Evolutionary conservation across 2,797 vertebrate species (phyloP), one percentile per base, ranked within the genome.

Genomic region (Anomalospiza imberbis): DNA sequence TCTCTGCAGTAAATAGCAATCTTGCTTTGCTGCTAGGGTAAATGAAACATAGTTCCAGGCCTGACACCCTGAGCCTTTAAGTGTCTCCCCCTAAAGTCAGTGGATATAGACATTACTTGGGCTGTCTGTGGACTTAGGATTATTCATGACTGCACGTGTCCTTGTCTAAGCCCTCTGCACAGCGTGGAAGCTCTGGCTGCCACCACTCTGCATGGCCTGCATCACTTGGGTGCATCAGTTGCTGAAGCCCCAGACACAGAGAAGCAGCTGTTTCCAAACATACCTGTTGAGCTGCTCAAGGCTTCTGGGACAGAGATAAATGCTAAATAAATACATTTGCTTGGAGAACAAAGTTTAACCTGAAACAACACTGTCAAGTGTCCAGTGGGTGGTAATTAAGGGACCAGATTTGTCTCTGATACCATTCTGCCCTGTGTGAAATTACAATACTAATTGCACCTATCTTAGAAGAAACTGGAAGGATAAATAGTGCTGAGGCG

Each of bases 1-100:
- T 91, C 75, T 79, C 62, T 87, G 88, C 91, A 57, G 44, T 91
- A 94, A 91, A 94, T 58, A 75, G 42, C 24, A n/a, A 14, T 32
- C 47, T 78, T 48, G 22, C 45, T 78, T 81, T 94, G 76, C 82
- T 93, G 42, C 58, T 75, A 6, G 57, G 88, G 50, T 84, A 93
- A 72, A 81, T 44, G 38, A 61, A 93, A 38, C 44, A 47, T 12
- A 1, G 10, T 57, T 92, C 77, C 57, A 80, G 63, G 45, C 61
- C 20, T 47, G 42, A 62, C 10, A 71, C 34, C 48, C 54, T 65
- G 32, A 88, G 67, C 47, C 57, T 58, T 58, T 34, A 16, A 15
- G 12, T 67, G 34, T 57, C 44, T 88, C 16, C 44, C 48, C 29
- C 42, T 74, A 10, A 76, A 79, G 40, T 60, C 48, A 31, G 31